Evolutionary conservation across 2,888 invertebrate genomes (phyloP), one percentile per base, ranked within the genome.

Genomic region (Amiota mariae): DNA sequence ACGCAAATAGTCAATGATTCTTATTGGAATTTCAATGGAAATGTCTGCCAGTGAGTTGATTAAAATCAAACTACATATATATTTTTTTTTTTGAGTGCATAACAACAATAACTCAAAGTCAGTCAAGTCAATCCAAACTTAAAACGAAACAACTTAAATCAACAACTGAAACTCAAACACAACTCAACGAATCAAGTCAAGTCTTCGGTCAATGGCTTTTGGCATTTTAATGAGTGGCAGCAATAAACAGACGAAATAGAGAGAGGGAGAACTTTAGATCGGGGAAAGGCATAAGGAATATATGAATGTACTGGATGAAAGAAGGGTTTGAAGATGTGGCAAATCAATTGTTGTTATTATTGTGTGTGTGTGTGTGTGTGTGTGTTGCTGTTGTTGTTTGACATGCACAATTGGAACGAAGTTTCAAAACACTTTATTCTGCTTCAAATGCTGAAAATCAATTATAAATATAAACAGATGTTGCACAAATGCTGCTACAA

Each of bases 31-130:
- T 59, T 63, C 61, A 64, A 57, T 49, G 48, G 10, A 63, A 24
- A 8, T 54, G 54, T 8, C 66, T 18, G 15, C 81, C 74, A 82
- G 79, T 77, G 80, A 80, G 81, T 83, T 85, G 82, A 85, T 83
- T 85, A 84, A 83, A 85, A 84, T 84, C 84, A 83, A 85, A 85
- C 80, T 81, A 74, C 4, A 66, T 74, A 24, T 51, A 68, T 67
- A 64, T 73, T 47, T 6, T 36, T 2, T 36, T 36, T 48, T 64
- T 64, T 18, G 20, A 61, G 24, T 20, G n/a, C 20, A 36, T n/a
- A 24, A 12, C 36, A n/a, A 63, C 3, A 63, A 12, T 36, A 20
- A 63, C 9, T 9, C 13, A 61, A 18, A 59, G 59, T 59, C 15
- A 59, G 59, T 63, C 12, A 46, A 63, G 63, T 64, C 56, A 56